A percentile compares a stretch with the other conserved stretches of the same genome.
These are phyloP conservation scores for Ridgeia piscesae DNA, from an alignment of 1,140 invertebrate species.

Conservation along the genomic window DNA sequence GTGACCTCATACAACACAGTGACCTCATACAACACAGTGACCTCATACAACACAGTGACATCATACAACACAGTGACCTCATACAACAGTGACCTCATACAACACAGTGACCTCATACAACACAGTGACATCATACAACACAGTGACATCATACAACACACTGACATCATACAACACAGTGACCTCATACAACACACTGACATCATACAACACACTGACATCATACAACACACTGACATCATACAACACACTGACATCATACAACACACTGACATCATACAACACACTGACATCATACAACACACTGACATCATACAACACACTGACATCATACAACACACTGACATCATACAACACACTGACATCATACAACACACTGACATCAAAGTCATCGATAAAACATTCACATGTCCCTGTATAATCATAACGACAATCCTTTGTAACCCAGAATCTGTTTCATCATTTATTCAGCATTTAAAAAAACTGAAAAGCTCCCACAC, in stretches of 20 bases:
- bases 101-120: not conserved
- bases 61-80: no score
- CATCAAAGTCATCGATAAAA: no score
- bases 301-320: conserved; percentile 10
- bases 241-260: not conserved
- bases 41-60: no score
- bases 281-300: not conserved
- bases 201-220: not conserved
- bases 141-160: conserved; percentile 3
- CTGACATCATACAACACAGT: not conserved
- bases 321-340: not conserved
- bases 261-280: not conserved
- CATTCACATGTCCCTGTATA: no score
- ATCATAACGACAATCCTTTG: no score
- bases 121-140: conserved; percentile 11
- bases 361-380: not conserved
- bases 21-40: no score
- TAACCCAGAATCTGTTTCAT: no score
- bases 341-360: not conserved
- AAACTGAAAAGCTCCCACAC: no score
- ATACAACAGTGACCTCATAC: no score
- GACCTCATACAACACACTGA: not conserved
- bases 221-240: not conserved
- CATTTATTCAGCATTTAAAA: no score
- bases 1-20: no score